Evolutionary conservation across 2,113 vertebrate species (phyloP).

Genomic region (Gila orcuttii): DNA sequence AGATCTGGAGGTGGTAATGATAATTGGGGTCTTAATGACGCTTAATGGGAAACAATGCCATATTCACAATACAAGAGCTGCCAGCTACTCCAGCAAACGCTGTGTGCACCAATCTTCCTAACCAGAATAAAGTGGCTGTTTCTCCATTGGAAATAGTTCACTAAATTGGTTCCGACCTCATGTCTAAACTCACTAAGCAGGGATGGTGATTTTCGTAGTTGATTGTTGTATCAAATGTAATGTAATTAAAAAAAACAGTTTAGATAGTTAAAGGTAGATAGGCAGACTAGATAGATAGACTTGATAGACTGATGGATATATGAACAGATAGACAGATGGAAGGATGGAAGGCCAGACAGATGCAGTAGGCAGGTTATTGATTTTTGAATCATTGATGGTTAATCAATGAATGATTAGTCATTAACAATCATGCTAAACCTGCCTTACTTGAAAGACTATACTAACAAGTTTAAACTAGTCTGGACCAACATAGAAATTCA

Average conservation of each 20-base stretch:
- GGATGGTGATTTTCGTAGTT: background rate
- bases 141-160: constrained; percentile 30
- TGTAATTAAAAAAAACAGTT: background rate
- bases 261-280: background rate
- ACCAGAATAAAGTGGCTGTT: constrained; percentile 41
- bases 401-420: background rate
- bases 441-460: background rate
- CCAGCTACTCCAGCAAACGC: constrained; percentile 57
- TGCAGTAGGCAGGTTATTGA: background rate
- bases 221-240: background rate
- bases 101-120: constrained; percentile 51
- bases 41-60: constrained; percentile 66
- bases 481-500: background rate
- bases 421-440: background rate
- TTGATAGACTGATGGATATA: background rate
- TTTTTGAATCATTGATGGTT: background rate
- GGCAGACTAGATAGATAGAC: background rate
- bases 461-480: background rate
- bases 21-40: constrained; percentile 73
- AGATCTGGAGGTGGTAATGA: constrained; percentile 58
- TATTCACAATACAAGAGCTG: constrained; percentile 69
- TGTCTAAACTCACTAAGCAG: background rate
- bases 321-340: background rate
- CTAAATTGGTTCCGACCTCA: constrained; percentile 23
- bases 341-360: background rate